Conservation (phyloP, 2,113 vertebrate genomes). For the Archilochus colubris region DNA sequence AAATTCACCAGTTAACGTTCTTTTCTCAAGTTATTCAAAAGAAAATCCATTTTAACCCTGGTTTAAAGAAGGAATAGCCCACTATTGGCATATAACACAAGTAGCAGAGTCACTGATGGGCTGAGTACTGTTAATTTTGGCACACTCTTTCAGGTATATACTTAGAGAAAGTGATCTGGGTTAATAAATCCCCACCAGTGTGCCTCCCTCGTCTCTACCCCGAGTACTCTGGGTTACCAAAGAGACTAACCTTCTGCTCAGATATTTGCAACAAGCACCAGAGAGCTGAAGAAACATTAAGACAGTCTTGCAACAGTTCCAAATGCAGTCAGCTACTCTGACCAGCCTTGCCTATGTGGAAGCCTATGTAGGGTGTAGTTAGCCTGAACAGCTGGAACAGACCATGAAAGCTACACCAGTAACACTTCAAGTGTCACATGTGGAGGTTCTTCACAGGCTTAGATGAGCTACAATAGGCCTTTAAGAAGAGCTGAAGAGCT, state of each 20-base stretch:
- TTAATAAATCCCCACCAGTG: neutral
- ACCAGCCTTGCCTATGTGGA: neutral
- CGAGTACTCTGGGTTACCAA: neutral
- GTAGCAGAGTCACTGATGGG: neutral
- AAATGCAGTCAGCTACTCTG: neutral
- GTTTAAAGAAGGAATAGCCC: neutral
- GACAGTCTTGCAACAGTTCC: neutral
- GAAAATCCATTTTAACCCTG: neutral
- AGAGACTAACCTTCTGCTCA: neutral
- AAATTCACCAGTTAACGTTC: neutral
- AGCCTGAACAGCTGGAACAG: neutral
- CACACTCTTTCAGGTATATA: neutral
- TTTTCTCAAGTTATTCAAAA: neutral
- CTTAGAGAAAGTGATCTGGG: neutral
- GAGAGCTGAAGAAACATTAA: neutral
- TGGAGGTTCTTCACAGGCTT: neutral
- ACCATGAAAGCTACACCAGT: neutral
- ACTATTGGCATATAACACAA: neutral
- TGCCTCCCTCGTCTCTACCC: neutral
- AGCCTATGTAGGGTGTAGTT: neutral
- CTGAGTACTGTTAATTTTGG: neutral
- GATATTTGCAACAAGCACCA: neutral
- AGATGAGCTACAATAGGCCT: neutral
- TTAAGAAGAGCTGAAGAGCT: neutral
- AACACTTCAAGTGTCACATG: neutral